A percentile compares a stretch with the other conserved stretches of the same genome.
phyloP scores from a whole-genome alignment of 2,113 vertebrate species.

The Prochilodus magdalenae region DNA sequence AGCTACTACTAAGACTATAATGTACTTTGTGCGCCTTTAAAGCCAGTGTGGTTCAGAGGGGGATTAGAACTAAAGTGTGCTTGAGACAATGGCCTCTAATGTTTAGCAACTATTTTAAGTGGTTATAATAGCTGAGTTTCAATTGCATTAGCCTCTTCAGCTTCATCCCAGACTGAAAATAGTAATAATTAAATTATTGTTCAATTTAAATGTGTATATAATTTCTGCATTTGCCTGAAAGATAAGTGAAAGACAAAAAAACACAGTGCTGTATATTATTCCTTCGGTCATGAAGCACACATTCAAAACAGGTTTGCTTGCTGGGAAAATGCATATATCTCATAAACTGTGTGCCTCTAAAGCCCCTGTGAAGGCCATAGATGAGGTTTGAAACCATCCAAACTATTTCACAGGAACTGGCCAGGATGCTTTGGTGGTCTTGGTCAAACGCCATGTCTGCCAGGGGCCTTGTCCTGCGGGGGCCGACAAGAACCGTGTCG shows the following conservation, averaged over 20 bases:
- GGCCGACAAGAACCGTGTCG: slow-evolving; percentile 55
- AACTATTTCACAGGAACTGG: slow-evolving; percentile 55
- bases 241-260: too few species aligned
- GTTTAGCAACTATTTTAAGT: background rate
- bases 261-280: too few species aligned
- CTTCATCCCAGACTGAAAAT: too few species aligned
- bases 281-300: too few species aligned
- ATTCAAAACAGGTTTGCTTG: background rate
- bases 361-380: slow-evolving; percentile 13
- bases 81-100: background rate
- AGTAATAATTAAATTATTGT: too few species aligned
- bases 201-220: too few species aligned
- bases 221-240: too few species aligned
- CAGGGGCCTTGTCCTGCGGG: slow-evolving; percentile 47
- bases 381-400: slow-evolving; percentile 48
- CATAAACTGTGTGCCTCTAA: slow-evolving; percentile 24
- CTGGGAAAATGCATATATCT: slow-evolving; percentile 11
- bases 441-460: slow-evolving; percentile 54
- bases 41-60: slow-evolving; percentile 2
- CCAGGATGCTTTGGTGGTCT: slow-evolving; percentile 53
- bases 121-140: too few species aligned
- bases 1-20: slow-evolving; percentile 15
- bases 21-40: background rate
- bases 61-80: background rate
- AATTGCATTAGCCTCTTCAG: too few species aligned